Base-by-base conservation (phyloP, 37 sponge, comb jelly and placozoan genomes). In the Aplysina aerophoba region DNA sequence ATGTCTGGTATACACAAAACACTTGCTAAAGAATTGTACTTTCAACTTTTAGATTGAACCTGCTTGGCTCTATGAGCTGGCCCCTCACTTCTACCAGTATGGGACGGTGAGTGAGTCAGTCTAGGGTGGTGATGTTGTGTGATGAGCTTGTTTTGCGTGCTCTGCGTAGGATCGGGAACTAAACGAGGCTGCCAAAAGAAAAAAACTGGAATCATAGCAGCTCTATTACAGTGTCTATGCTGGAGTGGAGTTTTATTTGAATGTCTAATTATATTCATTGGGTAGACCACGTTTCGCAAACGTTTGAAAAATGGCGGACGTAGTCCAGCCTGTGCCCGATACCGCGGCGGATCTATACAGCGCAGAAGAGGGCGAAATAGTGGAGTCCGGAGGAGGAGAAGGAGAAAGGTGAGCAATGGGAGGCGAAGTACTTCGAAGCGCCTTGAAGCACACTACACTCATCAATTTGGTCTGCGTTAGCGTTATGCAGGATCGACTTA, bases 21-120 rank as follows among this genome's bases (percentile, higher is more conserved):
- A 8, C 50, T 44, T 44, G 50, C 50, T 44, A 8, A 44, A 44
- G 6, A 3, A 44, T 44, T 3, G 50, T 44, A 44, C 50, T 44
- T 8, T 44, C 8, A 8, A 44, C 50, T 44, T 82, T 4, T 67
- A 96, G 96, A 93, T 96, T 84, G 89, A 97, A 44, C 93, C 96
- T n/a, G 87, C 86, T 0, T 97, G 97, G 97, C 59, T 97, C 53
- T 85, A 92, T 73, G 93, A 97, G 57, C 50, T 97, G 69, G 96
- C 97, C 20, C 94, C 97, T 31, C 97, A 97, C 60, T 97, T 90
- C 83, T 97, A 97, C 74, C 89, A 97, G 34, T 97, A 83, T 93
- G 97, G 97, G 57, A 97, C 97, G n/a, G 97, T 95, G 8, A 85
- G 95, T 87, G 33, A 19, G 15, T 73, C 15, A n/a, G 12, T 25